Percentiles rank a stretch among this genome's conserved stretches.
These are phyloP conservation scores for Bellardia bayeri DNA, from an alignment of 2,888 invertebrate genomes.

Conservation along the genomic window DNA sequence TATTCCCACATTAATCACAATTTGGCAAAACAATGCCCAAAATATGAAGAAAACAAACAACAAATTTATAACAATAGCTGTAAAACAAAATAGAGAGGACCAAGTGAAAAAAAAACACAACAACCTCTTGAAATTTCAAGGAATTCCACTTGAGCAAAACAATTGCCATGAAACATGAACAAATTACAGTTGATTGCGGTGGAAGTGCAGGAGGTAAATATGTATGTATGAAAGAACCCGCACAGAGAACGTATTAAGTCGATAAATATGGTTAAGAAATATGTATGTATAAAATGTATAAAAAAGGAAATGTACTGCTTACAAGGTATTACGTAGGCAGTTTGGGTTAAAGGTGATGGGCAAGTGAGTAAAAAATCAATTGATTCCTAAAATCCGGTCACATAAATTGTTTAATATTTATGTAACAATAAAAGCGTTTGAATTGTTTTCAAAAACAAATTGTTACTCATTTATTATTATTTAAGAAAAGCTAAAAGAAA, in stretches of 20 bases:
- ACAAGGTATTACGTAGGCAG: background rate
- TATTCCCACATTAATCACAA: constrained; percentile 71
- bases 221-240: constrained; percentile 38
- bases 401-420: too few species aligned
- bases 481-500: too few species aligned
- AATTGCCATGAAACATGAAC: constrained; percentile 55
- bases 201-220: constrained; percentile 37
- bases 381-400: too few species aligned
- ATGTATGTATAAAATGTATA: background rate
- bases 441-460: too few species aligned
- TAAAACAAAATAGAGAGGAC: constrained; percentile 38
- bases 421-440: too few species aligned
- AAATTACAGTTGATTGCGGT: constrained; percentile 19
- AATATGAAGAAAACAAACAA: constrained; percentile 46
- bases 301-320: constrained; percentile 31
- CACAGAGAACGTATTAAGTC: constrained; percentile 14
- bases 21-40: constrained; percentile 69
- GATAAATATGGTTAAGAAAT: constrained; percentile 8
- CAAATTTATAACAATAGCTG: constrained; percentile 52
- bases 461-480: too few species aligned
- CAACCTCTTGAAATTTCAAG: constrained; percentile 65
- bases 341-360: background rate
- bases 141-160: constrained; percentile 69
- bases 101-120: constrained; percentile 12
- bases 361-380: background rate